phyloP scores from a whole-genome alignment of 1,140 invertebrate species.

The Cyclina sinensis region DNA sequence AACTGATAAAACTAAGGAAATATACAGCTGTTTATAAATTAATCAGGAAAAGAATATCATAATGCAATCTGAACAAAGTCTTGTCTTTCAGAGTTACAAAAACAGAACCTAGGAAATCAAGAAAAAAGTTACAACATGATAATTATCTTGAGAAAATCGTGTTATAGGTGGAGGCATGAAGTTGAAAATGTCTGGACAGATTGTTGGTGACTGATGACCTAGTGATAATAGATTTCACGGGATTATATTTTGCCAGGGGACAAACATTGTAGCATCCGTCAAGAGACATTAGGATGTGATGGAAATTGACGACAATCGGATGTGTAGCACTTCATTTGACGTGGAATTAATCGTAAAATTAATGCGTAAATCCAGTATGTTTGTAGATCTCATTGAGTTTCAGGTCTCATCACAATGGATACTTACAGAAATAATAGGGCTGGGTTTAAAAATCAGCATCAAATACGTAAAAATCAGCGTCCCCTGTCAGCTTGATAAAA shows the following conservation, averaged over 20 bases:
- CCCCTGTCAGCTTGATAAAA: constrained; percentile 42
- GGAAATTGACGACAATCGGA: constrained; percentile 59
- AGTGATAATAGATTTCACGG: constrained; percentile 39
- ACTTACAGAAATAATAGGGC: constrained; percentile 57
- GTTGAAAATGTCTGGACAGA: constrained; percentile 25
- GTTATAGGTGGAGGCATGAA: constrained; percentile 9
- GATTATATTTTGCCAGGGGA: constrained; percentile 43
- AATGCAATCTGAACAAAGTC: too few relatives aligned
- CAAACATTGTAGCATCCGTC: constrained; percentile 55
- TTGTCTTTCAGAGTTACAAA: too few relatives aligned
- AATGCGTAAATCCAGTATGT: constrained; percentile 60
- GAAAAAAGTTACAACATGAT: background rate
- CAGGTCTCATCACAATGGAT: constrained; percentile 26
- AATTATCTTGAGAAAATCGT: constrained; percentile 43
- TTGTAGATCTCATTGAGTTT: constrained; percentile 44
- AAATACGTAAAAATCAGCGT: constrained; percentile 49
- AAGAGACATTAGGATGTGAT: constrained; percentile 54
- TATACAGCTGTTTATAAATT: too few relatives aligned
- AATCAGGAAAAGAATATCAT: too few relatives aligned
- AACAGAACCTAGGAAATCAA: too few relatives aligned
- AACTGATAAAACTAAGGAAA: too few relatives aligned
- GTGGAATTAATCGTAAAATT: constrained; percentile 60
- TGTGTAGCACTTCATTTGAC: constrained; percentile 55
- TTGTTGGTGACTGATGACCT: constrained; percentile 36
- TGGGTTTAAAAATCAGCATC: constrained; percentile 53